phyloP scores from a whole-genome alignment of 2,888 invertebrate species.

The Disparrhopalites patrizii region DNA sequence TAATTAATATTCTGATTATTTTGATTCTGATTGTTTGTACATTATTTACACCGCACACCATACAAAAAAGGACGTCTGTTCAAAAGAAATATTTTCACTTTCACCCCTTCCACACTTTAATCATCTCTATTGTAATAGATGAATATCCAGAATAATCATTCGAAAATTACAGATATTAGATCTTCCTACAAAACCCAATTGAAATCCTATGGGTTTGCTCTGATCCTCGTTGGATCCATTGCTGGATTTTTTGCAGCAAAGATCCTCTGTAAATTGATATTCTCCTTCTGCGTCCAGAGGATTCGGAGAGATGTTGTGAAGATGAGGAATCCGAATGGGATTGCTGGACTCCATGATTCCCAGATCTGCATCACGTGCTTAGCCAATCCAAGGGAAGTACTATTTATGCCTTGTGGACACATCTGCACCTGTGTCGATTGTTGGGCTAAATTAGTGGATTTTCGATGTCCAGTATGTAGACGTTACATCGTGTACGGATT shows the following conservation, averaged over 20 bases:
- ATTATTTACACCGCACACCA: no score
- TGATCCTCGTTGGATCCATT: not conserved
- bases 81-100: no score
- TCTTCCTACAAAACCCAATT: not conserved
- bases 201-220: not conserved
- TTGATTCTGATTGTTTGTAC: no score
- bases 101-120: no score
- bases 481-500: conserved; percentile 10
- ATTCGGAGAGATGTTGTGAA: conserved; percentile 8
- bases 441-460: conserved; percentile 10
- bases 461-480: conserved; percentile 18
- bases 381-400: conserved; percentile 17
- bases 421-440: conserved; percentile 23
- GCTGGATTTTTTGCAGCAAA: not conserved
- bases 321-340: conserved; percentile 19
- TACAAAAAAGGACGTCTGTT: no score
- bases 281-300: not conserved
- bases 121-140: no score
- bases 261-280: not conserved
- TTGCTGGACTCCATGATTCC: conserved; percentile 17
- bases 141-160: no score
- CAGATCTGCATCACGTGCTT: conserved; percentile 24
- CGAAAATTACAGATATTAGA: conserved; percentile 1
- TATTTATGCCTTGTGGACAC: conserved; percentile 21
- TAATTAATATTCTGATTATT: no score